Evolutionary conservation across 30 jellyfish, hydroid and myxozoan species (phyloP).

Genomic region (Chrysaora quinquecirrha): DNA sequence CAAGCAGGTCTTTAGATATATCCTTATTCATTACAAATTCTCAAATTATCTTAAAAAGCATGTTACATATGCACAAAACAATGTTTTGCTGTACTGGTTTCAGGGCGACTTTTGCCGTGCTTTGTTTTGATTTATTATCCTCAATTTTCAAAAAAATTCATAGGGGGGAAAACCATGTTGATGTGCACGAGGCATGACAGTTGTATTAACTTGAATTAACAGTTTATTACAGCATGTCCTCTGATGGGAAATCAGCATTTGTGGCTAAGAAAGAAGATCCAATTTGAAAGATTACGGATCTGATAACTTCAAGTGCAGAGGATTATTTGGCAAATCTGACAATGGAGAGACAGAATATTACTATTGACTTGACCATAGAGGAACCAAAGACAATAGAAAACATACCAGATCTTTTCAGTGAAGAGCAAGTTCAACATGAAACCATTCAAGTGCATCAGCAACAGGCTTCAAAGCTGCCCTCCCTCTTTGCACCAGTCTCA

Average conservation of each 20-base stretch:
- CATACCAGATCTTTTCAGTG: not conserved
- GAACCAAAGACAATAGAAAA: constrained; percentile 17
- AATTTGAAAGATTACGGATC: no score
- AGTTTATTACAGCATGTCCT: not conserved
- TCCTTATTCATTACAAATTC: not conserved
- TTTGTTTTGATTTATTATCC: not conserved
- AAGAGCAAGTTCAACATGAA: not conserved
- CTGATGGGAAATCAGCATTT: not conserved
- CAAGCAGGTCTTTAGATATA: not conserved
- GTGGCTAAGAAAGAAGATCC: not conserved
- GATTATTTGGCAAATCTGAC: constrained; percentile 12
- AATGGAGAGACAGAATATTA: constrained; percentile 14
- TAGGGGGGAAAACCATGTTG: not conserved
- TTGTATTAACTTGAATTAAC: no score
- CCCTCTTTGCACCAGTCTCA: not conserved
- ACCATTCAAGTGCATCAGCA: not conserved
- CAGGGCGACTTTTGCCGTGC: no score
- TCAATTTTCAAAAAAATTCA: not conserved
- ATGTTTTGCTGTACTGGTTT: no score
- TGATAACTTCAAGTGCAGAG: no score
- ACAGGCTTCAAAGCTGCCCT: not conserved
- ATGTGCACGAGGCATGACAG: not conserved
- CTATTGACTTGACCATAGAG: constrained; percentile 27
- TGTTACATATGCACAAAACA: no score
- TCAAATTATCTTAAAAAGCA: not conserved